Evolutionary conservation across 2,888 invertebrate species (phyloP).

Genomic region (Polyommatus iphigenia): DNA sequence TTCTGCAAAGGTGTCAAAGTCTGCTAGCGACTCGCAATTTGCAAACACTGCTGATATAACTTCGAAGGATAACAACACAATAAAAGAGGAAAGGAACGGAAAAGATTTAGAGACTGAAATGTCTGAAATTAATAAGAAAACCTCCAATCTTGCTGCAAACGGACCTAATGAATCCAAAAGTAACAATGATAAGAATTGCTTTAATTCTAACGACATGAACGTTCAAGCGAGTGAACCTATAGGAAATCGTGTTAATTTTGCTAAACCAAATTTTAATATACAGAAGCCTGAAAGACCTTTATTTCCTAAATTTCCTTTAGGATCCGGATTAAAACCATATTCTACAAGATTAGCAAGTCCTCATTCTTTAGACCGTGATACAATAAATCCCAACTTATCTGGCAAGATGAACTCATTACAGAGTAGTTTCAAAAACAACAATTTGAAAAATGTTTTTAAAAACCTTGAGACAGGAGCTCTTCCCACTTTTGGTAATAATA

Average conservation of each 20-base stretch:
- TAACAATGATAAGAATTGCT: constrained; percentile 26
- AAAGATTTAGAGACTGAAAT: background rate
- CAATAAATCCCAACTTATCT: constrained; percentile 50
- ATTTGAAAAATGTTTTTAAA: constrained; percentile 40
- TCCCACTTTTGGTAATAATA: constrained; percentile 5
- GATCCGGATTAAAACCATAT: constrained; percentile 47
- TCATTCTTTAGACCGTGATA: constrained; percentile 50
- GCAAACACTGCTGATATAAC: background rate
- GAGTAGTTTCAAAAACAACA: constrained; percentile 7
- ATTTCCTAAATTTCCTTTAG: constrained; percentile 19
- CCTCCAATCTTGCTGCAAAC: constrained; percentile 10
- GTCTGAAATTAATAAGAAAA: constrained; percentile 2
- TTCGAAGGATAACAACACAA: background rate
- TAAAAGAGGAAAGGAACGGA: background rate
- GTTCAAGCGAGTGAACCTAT: constrained; percentile 54
- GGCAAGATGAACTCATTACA: constrained; percentile 37
- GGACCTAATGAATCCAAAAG: background rate
- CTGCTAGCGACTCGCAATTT: background rate
- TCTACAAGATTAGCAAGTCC: constrained; percentile 54
- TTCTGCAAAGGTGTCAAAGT: background rate
- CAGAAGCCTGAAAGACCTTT: constrained; percentile 11
- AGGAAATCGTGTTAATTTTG: constrained; percentile 38
- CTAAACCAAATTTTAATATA: constrained; percentile 37
- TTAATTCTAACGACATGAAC: constrained; percentile 47
- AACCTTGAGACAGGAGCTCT: constrained; percentile 35